These are phyloP conservation scores for Xiphophorus birchmanni DNA, from an alignment of 2,797 vertebrate genomes.

Conservation along the genomic window DNA sequence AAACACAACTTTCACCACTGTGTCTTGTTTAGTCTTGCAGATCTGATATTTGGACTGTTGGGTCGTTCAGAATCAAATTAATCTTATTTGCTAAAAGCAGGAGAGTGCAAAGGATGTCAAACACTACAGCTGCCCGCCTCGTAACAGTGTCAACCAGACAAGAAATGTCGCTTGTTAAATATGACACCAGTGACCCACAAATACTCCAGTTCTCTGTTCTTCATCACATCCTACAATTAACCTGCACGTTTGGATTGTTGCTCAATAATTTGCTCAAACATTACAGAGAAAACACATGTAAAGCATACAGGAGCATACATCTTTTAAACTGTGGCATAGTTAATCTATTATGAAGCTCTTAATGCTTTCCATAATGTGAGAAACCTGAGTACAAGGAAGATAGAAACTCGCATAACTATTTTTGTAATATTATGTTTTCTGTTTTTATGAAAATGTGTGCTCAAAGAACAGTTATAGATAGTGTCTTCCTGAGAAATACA, in stretches of 20 bases:
- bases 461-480: not conserved
- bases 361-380: constrained; percentile 51
- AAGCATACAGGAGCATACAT: constrained; percentile 23
- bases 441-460: not conserved
- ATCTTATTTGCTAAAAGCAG: constrained; percentile 66
- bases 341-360: constrained; percentile 29
- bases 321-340: constrained; percentile 45
- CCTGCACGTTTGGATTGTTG: constrained; percentile 14
- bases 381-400: constrained; percentile 39
- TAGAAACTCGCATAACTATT: constrained; percentile 38
- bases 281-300: constrained; percentile 9
- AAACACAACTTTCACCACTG: constrained; percentile 68
- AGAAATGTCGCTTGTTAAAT: constrained; percentile 66
- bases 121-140: constrained; percentile 66
- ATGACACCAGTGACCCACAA: constrained; percentile 63
- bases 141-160: constrained; percentile 75
- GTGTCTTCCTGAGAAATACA: constrained; percentile 25
- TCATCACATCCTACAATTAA: constrained; percentile 34
- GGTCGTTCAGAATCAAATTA: constrained; percentile 61
- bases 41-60: constrained; percentile 72
- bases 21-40: constrained; percentile 78
- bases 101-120: constrained; percentile 70
- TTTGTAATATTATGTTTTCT: not conserved
- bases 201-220: constrained; percentile 42
- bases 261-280: constrained; percentile 44